Evolutionary conservation across 2,888 invertebrate genomes (phyloP).

Genomic region (Torymus auratus): DNA sequence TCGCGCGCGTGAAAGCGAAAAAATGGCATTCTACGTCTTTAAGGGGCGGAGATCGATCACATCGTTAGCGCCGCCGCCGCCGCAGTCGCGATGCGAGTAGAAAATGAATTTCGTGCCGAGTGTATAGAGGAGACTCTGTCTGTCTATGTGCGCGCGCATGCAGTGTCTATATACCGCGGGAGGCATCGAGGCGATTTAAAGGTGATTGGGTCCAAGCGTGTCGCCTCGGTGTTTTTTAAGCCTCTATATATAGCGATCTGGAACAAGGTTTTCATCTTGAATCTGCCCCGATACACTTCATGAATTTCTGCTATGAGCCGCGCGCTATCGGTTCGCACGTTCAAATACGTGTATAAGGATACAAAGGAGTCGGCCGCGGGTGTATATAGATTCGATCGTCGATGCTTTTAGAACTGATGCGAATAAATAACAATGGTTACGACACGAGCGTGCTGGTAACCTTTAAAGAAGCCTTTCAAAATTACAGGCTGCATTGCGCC

Average conservation of each 20-base stretch:
- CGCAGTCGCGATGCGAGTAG: constrained; percentile 57
- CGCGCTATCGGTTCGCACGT: constrained; percentile 42
- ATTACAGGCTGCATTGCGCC: background rate
- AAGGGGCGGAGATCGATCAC: constrained; percentile 63
- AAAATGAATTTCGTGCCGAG: constrained; percentile 64
- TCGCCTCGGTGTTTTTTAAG: constrained; percentile 51
- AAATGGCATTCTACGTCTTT: constrained; percentile 39
- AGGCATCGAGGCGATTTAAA: constrained; percentile 45
- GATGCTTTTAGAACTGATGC: constrained; percentile 15
- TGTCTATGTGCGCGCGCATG: background rate
- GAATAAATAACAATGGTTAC: constrained; percentile 19
- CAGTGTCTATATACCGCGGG: constrained; percentile 24
- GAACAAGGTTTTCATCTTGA: constrained; percentile 70
- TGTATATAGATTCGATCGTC: constrained; percentile 14
- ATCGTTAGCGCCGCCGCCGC: constrained; percentile 59
- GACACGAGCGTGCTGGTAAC: background rate
- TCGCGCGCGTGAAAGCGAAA: constrained; percentile 17
- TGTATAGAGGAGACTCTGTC: no score
- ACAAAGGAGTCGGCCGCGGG: constrained; percentile 5
- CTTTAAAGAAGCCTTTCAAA: background rate
- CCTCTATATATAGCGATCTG: constrained; percentile 69
- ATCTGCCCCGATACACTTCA: constrained; percentile 56
- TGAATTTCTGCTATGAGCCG: constrained; percentile 54
- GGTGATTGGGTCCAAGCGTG: constrained; percentile 54
- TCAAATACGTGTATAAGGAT: background rate